Evolutionary conservation across 1,140 invertebrate species (phyloP), one percentile per base, ranked within the genome.

Genomic region (Reticulitermes speratus): DNA sequence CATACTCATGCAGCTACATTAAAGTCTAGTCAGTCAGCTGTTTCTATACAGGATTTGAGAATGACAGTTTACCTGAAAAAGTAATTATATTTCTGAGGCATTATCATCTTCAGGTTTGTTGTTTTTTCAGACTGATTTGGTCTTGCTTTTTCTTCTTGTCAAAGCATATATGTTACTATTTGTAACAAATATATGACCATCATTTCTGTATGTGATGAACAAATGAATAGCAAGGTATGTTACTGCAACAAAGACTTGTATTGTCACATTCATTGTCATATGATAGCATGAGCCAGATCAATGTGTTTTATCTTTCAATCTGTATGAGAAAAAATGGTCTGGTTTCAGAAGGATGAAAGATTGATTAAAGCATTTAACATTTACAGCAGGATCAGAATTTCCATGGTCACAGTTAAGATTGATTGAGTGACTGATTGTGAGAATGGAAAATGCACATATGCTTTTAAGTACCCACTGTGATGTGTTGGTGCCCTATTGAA

Each of bases 21-120:
- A 30, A 75, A 75, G 25, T 75, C 65, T 75, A 75, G 65, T 75
- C 65, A 69, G 25, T 69, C n/a, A 25, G 65, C 65, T 75, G 65
- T 75, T 75, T 75, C 65, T 75, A n/a, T 75, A 75, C 65, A 75
- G 7, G 65, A 75, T 75, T 75, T 75, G 65, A 75, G 14, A 30
- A 75, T 75, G n/a, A 25, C 65, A 75, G n/a, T 75, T n/a, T 25
- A 75, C 65, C 65, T 75, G 65, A 75, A 75, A 75, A 25, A 9
- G 9, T 9, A 75, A 75, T 30, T 75, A 16, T 23, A 65, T 75
- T 75, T 30, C 65, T 75, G 65, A 30, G 65, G 25, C 7, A n/a
- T 69, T 5, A 69, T 75, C 14, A 75, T 75, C 19, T 55, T 25
- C 65, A 75, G n/a, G n/a, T 75, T 30, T 30, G 8, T 14, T 30